Percentiles rank a stretch among this genome's conserved stretches.
phyloP scores from a whole-genome alignment of 2,113 vertebrate species.

The Sclerurus mexicanus region DNA sequence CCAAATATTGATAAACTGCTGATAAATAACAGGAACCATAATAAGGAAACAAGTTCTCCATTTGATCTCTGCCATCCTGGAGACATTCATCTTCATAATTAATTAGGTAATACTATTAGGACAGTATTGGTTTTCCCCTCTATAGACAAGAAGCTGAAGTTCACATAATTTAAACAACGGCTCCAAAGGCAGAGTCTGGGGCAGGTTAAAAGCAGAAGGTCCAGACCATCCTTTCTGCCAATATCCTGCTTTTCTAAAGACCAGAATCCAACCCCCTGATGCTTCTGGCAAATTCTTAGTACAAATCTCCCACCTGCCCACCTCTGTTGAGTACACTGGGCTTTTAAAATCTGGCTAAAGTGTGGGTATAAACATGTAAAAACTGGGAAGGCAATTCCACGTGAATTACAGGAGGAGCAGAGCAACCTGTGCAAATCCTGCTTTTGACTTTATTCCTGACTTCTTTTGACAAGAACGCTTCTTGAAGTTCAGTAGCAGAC shows the following conservation, averaged over 20 bases:
- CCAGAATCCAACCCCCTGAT: not conserved
- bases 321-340: accelerated
- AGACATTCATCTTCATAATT: not conserved
- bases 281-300: not conserved
- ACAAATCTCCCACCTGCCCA: not conserved
- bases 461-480: not conserved
- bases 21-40: not conserved
- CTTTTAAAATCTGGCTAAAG: not conserved
- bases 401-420: not conserved
- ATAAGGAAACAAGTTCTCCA: not conserved
- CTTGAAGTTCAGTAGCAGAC: not conserved
- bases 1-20: not conserved
- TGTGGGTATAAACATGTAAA: not conserved
- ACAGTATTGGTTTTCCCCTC: not conserved
- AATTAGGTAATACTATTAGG: not conserved
- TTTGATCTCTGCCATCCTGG: not conserved
- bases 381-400: not conserved
- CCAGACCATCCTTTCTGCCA: not conserved
- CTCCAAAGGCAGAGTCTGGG: not conserved
- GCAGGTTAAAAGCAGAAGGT: not conserved
- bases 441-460: not conserved
- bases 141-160: not conserved
- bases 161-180: not conserved
- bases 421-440: not conserved
- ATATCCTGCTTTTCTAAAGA: not conserved